Base-by-base conservation (phyloP, 1,140 invertebrate species). In the Pectinophora gossypiella region DNA sequence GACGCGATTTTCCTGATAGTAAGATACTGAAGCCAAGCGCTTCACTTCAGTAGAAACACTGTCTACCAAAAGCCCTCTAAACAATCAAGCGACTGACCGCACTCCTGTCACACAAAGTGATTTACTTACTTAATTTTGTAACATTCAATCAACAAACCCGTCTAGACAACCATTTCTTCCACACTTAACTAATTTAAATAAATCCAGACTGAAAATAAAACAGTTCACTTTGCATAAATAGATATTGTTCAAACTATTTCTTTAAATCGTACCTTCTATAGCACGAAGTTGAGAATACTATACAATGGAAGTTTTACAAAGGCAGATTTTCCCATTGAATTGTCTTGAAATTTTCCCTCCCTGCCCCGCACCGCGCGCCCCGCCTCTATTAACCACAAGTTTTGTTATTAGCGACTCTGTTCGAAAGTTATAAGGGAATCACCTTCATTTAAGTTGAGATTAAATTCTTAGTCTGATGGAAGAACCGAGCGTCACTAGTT, bases 311-410 rank as follows among this genome's bases (percentile, higher is more conserved):
- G 53, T 78, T 80, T 68, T 55, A 80, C 76, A 80, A 84, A 84
- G 75, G 72, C 68, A 77, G 76, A 80, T 84, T 82, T 81, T 76
- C 75, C 75, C 72, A 80, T 80, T 80, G 75, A 84, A 80, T 78
- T 80, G 72, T 76, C 72, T 76, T 61, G 68, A 78, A 80, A 64
- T 74, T 73, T 63, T 64, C 57, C 51, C 35, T 44, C 56, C 56
- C 59, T 43, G 27, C 43, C 66, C 52, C 23, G 45, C 61, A 10
- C 57, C 51, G 53, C 3, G 46, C 36, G 19, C 53, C n/a, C 27
- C 58, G 21, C 54, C 49, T 67, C 72, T 74, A 76, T 78, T 76
- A 81, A 78, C 77, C 74, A 59, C 77, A 80, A 84, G 77, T 76
- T 81, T 78, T 71, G 75, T 78, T 84, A 84, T 78, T 76, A 79